Evolutionary conservation across 2,113 vertebrate genomes (phyloP).

Genomic region (Grammomys surdaster): DNA sequence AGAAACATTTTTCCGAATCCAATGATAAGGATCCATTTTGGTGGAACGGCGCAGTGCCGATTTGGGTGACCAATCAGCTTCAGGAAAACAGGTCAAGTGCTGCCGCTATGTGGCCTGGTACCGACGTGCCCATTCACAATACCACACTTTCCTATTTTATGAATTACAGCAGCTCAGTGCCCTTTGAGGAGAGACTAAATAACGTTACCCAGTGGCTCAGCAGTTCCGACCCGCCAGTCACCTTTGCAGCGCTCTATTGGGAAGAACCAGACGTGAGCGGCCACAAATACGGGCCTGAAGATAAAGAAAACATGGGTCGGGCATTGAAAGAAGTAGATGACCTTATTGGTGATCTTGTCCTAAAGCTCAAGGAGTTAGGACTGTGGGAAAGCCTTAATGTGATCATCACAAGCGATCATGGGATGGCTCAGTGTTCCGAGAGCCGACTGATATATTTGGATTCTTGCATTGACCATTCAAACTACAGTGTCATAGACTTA

Average conservation of each 20-base stretch:
- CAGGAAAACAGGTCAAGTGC: constrained; percentile 91
- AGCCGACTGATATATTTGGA: constrained; percentile 92
- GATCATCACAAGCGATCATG: constrained; percentile 97
- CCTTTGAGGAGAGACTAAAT: constrained; percentile 89
- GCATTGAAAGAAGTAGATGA: constrained; percentile 92
- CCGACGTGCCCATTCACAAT: constrained; percentile 89
- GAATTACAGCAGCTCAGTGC: constrained; percentile 86
- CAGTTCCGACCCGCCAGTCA: constrained; percentile 84
- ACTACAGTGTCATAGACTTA: constrained; percentile 91
- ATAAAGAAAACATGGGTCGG: constrained; percentile 88
- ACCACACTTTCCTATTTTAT: constrained; percentile 88
- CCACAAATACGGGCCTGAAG: constrained; percentile 92
- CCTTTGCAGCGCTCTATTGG: constrained; percentile 94
- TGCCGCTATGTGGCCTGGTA: constrained; percentile 97
- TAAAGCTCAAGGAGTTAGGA: constrained; percentile 87
- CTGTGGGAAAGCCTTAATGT: constrained; percentile 94
- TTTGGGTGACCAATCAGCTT: constrained; percentile 93
- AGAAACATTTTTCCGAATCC: constrained; percentile 87
- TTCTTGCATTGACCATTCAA: constrained; percentile 86
- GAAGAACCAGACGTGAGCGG: constrained; percentile 95
- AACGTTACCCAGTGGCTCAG: constrained; percentile 90
- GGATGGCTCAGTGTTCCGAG: constrained; percentile 95
- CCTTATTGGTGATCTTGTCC: constrained; percentile 89
- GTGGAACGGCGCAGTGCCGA: constrained; percentile 94
- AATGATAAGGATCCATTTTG: constrained; percentile 91